Conservation (phyloP, 2,797 vertebrate genomes). For the Dromococcyx pavoninus region DNA sequence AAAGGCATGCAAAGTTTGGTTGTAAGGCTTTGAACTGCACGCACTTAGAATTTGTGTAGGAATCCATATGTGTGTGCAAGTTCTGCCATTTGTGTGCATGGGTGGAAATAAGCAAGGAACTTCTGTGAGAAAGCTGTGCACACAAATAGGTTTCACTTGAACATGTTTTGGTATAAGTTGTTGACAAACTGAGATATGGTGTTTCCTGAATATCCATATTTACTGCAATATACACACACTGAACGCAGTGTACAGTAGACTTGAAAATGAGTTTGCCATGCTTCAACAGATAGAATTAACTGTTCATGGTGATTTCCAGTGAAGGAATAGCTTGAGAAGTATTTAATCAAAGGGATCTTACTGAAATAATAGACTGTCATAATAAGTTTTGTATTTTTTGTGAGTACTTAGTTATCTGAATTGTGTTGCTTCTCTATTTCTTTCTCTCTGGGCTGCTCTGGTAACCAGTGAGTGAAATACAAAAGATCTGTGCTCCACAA, state of each 20-base stretch:
- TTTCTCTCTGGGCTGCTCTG: not conserved
- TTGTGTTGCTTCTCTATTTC: not conserved
- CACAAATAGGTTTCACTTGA: not conserved
- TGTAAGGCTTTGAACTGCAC: not conserved
- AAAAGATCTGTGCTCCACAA: not conserved
- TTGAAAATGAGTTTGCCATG: not conserved
- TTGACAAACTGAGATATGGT: constrained; percentile 16
- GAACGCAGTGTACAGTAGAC: not conserved
- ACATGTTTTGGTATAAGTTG: not conserved
- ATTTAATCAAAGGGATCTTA: not conserved
- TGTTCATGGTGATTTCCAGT: not conserved
- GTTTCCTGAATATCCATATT: not conserved
- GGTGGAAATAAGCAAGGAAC: not conserved
- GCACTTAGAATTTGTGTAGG: not conserved
- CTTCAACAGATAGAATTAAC: not conserved
- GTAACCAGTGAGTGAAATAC: not conserved
- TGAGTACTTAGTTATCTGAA: not conserved
- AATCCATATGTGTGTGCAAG: not conserved
- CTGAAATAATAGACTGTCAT: not conserved
- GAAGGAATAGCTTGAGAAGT: not conserved
- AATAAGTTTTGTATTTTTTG: not conserved
- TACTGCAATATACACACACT: not conserved
- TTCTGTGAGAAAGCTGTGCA: constrained; percentile 29
- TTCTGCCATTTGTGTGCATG: constrained; percentile 7
- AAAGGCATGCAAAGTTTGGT: not conserved